phyloP scores from a whole-genome alignment of 1,140 invertebrate genomes.

The Drosophila repleta region DNA sequence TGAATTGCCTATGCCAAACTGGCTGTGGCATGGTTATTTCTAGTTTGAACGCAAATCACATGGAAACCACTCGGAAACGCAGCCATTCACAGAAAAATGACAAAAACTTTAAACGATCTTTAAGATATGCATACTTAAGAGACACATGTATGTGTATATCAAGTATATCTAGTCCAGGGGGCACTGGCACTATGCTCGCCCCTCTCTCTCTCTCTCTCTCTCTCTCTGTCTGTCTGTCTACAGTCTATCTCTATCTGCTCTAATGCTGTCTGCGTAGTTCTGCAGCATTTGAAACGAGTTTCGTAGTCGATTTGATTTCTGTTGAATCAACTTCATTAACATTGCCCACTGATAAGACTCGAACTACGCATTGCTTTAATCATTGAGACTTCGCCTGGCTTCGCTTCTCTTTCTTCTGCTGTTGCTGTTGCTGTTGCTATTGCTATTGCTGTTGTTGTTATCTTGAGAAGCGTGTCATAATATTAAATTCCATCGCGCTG shows the following conservation, averaged over 20 bases:
- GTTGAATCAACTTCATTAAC: conserved; percentile 41
- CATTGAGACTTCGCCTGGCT: conserved; percentile 7
- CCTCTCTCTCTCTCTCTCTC: not conserved
- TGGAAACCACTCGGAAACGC: conserved; percentile 19
- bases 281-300: conserved; percentile 30
- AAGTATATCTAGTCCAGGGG: conserved; percentile 16
- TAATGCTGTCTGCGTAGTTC: not conserved
- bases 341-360: conserved; percentile 41
- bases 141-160: not conserved
- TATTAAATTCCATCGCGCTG: conserved; percentile 25
- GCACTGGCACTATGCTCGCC: conserved; percentile 8
- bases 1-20: conserved; percentile 25
- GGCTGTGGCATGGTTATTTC: conserved; percentile 54
- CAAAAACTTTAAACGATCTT: conserved; percentile 1
- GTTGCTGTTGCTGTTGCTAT: not conserved
- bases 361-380: conserved; percentile 46
- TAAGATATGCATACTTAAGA: not conserved
- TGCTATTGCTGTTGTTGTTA: conserved; percentile 16
- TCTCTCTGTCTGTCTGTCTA: not conserved
- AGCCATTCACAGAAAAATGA: conserved; percentile 9
- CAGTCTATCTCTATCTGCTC: not conserved
- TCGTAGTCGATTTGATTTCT: not conserved
- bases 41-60: conserved; percentile 53
- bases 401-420: not conserved
- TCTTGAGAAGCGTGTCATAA: conserved; percentile 46